Evolutionary conservation across 2,888 invertebrate species (phyloP), one percentile per base, ranked within the genome.

Genomic region (Drosophila borealis): DNA sequence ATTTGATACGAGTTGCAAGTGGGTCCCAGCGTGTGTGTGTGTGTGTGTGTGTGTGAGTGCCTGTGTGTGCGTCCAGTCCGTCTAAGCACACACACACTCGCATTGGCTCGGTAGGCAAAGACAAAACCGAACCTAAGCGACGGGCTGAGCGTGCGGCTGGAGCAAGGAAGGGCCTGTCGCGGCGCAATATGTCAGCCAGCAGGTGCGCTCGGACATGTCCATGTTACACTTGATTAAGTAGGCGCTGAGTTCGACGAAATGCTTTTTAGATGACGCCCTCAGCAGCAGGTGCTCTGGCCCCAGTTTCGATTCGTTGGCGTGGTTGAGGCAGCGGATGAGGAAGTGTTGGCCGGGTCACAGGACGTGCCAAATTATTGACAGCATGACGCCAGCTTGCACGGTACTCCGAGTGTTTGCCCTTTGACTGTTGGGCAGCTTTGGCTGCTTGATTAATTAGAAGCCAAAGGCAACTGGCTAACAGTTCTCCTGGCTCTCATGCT

Each of bases 311-410:
- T 8, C 29, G 29, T 8, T 29, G 29, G 29, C 50, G 39, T 6
- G 45, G 4, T 17, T 25, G 3, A 17, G n/a, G 19, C 33, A 49
- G 37, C 19, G 61, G 60, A 29, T 57, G 21, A 51, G 39, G 29
- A n/a, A 49, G 34, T 45, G 46, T 14, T 44, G 45, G 51, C 59
- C 48, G 56, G 69, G 65, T 70, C 70, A 80, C 54, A 74, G 83
- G 73, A 82, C 87, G 83, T 86, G 83, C 80, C 81, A 84, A 88
- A 84, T 88, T 88, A 88, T 84, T 84, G 89, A 84, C 83, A 86
- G 80, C 81, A 55, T 63, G 68, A 65, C 62, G 70, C 64, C 66
- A 54, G 50, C 44, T 54, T 53, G 51, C 51, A 45, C 69, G 25
- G 45, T n/a, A 36, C 37, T 66, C 46, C 19, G 41, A 36, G 51